Conservation (phyloP, 1,140 invertebrate species). For the Dolichoris vasculosae region DNA sequence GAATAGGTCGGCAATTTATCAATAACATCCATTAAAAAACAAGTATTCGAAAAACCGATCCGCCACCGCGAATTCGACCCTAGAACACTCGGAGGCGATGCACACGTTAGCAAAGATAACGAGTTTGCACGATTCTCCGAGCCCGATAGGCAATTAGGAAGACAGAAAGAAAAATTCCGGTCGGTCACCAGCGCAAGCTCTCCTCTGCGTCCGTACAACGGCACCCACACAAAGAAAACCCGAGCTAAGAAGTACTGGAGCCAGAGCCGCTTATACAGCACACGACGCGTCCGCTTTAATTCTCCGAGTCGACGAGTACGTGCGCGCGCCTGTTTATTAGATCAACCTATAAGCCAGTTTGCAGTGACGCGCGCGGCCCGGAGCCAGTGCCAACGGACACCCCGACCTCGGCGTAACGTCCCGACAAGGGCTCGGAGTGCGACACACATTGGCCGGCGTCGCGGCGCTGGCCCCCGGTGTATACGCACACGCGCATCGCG, state of each 20-base stretch:
- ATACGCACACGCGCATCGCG: not conserved
- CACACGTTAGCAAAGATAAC: too few species aligned
- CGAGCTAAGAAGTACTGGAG: not conserved
- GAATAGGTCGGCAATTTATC: too few species aligned
- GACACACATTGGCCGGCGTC: not conserved
- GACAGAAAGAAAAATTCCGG: too few species aligned
- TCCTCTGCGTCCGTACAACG: not conserved
- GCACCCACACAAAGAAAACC: not conserved
- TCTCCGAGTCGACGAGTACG: not conserved
- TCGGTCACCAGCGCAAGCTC: not conserved
- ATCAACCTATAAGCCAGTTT: constrained; percentile 73
- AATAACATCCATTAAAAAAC: too few species aligned
- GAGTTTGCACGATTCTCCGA: too few species aligned
- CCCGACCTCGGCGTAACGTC: not conserved
- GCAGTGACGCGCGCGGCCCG: constrained; percentile 60
- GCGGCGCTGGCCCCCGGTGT: not conserved
- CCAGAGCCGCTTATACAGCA: not conserved
- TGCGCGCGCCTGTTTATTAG: constrained; percentile 67
- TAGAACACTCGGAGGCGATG: too few species aligned
- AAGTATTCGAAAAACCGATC: too few species aligned
- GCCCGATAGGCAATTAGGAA: too few species aligned
- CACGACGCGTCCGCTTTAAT: not conserved
- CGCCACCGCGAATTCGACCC: too few species aligned
- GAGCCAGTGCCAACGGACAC: not conserved
- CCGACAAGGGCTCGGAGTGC: not conserved